Base-by-base conservation (phyloP, 2,888 invertebrate genomes). In the Lypha dubia region DNA sequence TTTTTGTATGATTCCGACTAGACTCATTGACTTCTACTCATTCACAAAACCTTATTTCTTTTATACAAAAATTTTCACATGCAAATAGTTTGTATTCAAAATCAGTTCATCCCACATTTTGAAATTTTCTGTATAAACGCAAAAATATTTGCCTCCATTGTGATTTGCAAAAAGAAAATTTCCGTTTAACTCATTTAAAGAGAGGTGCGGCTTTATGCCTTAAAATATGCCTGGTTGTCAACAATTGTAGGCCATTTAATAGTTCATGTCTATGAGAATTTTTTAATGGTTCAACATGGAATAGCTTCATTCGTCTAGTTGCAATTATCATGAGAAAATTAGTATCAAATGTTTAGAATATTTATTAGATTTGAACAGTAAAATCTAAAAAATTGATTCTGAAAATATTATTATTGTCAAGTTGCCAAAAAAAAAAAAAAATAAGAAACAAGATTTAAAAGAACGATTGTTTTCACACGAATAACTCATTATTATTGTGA, bases 231-330 rank as follows among this genome's bases (percentile, higher is more conserved):
- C 17, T 35, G 35, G 13, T 32, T n/a, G 46, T 22, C 49, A 49
- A 17, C 35, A 38, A 20, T 65, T 53, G 41, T 67, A 22, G 49
- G 75, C 65, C 67, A 76, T 76, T 76, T 76, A 67, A 46, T 35
- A n/a, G 32, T 58, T 67, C 24, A 67, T 58, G 62, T 46, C 44
- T 58, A 20, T 76, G 76, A 28, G 67, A 76, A 76, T 28, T 46
- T 4, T 60, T 68, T 60, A 76, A 17, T 67, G 67, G 67, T 67
- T 60, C 76, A 77, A 28, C 68, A 60, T 35, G 68, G 51, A 77
- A 68, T 60, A n/a, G n/a, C n/a, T n/a, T n/a, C n/a, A n/a, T n/a
- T n/a, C n/a, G 60, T 68, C 28, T 35, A n/a, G 11, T 6, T 8
- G 24, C 7, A 35, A 58, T 58, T 58, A 35, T 35, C 49, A 28